A percentile compares a stretch with the other conserved stretches of the same genome.
phyloP scores from a whole-genome alignment of 1,140 invertebrate species.

The Heliconius eleuchia region DNA sequence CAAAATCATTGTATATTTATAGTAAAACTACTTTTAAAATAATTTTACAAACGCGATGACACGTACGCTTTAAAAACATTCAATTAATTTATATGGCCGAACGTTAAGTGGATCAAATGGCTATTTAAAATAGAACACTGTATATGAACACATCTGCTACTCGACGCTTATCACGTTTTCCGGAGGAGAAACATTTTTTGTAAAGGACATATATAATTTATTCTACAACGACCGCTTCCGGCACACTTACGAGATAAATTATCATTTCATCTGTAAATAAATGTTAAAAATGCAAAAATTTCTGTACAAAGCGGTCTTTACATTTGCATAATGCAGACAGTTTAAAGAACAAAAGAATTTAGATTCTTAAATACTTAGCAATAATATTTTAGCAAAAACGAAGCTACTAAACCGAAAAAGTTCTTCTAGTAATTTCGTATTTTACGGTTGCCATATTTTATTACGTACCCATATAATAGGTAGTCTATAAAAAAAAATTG shows the following conservation, averaged over 20 bases:
- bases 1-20: background rate
- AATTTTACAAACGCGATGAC: background rate
- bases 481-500: background rate
- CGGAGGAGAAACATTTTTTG: background rate
- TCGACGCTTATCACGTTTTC: background rate
- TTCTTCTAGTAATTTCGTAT: background rate
- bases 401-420: background rate
- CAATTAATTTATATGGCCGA: background rate
- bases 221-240: background rate
- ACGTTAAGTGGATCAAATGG: conserved; percentile 8
- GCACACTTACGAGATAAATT: background rate
- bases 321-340: background rate
- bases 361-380: background rate
- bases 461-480: background rate
- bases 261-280: background rate
- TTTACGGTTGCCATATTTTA: background rate
- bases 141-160: background rate
- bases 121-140: conserved; percentile 14
- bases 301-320: background rate
- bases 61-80: background rate
- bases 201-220: background rate
- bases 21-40: background rate
- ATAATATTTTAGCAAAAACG: background rate
- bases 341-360: background rate
- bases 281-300: background rate